A percentile compares a stretch with the other conserved stretches of the same genome.
Evolutionary conservation across 2,797 vertebrate genomes (phyloP).

Genomic region (Helarctos malayanus): DNA sequence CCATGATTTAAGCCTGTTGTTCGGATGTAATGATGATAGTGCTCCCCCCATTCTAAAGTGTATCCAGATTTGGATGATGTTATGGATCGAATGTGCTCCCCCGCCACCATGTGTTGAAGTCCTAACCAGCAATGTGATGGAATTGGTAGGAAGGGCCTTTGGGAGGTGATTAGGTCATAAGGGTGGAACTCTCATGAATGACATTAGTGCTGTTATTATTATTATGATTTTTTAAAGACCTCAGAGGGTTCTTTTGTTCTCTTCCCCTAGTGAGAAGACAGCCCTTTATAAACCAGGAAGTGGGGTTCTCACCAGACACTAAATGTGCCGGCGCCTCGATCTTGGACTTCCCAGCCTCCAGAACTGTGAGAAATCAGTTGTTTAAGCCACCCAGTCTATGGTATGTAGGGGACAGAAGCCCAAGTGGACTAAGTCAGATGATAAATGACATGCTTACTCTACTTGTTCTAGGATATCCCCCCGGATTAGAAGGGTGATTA

Average conservation of each 20-base stretch:
- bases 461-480: background rate
- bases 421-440: background rate
- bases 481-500: background rate
- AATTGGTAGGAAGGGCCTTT: background rate
- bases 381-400: background rate
- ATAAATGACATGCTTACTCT: background rate
- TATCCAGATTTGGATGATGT: background rate
- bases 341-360: background rate
- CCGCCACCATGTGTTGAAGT: background rate
- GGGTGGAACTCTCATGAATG: background rate
- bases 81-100: background rate
- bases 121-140: background rate
- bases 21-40: background rate
- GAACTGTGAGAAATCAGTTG: background rate
- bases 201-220: background rate
- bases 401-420: background rate
- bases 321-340: rapidly evolving
- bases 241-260: background rate
- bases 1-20: background rate
- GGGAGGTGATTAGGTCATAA: background rate
- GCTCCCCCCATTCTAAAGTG: background rate
- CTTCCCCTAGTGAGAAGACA: background rate
- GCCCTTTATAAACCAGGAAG: background rate
- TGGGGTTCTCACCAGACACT: background rate
- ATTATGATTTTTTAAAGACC: background rate